phyloP scores from a whole-genome alignment of 1,140 invertebrate genomes.

The Pseudomyrmex dendroicus region DNA sequence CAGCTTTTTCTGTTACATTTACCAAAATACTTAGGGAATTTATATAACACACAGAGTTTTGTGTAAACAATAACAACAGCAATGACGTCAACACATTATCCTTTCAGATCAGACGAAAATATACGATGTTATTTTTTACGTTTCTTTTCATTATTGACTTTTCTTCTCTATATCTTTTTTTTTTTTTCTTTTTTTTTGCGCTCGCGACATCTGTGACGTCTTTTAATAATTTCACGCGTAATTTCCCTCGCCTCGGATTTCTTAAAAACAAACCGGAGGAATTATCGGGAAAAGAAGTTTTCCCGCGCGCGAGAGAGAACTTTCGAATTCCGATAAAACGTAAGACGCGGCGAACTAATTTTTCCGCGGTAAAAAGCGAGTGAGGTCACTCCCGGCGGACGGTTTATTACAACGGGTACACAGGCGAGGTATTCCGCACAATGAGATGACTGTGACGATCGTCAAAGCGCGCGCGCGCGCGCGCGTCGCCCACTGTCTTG shows the following conservation, averaged over 20 bases:
- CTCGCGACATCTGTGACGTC: slow-evolving; percentile 21
- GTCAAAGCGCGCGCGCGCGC: slow-evolving; percentile 8
- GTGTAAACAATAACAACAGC: background rate
- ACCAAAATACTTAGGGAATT: too few species aligned
- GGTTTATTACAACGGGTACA: slow-evolving; percentile 32
- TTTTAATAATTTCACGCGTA: slow-evolving; percentile 27
- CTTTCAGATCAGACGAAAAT: too few species aligned
- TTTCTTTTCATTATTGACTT: slow-evolving; percentile 4
- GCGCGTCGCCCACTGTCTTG: slow-evolving; percentile 17
- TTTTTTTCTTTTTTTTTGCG: background rate
- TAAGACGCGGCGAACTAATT: slow-evolving; percentile 39
- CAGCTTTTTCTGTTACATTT: background rate
- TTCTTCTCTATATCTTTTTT: background rate
- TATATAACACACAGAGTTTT: background rate
- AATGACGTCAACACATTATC: background rate
- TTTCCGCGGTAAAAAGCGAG: slow-evolving; percentile 23
- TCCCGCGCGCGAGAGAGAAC: background rate
- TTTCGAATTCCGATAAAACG: slow-evolving; percentile 6
- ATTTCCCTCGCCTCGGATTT: background rate
- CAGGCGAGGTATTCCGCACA: slow-evolving; percentile 14
- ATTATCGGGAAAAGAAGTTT: background rate
- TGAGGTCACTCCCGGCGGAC: slow-evolving; percentile 10
- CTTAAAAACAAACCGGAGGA: background rate
- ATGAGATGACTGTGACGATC: background rate
- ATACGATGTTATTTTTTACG: background rate